Evolutionary conservation across 2,113 vertebrate species (phyloP), one percentile per base, ranked within the genome.

Genomic region (Trogon surrucura): DNA sequence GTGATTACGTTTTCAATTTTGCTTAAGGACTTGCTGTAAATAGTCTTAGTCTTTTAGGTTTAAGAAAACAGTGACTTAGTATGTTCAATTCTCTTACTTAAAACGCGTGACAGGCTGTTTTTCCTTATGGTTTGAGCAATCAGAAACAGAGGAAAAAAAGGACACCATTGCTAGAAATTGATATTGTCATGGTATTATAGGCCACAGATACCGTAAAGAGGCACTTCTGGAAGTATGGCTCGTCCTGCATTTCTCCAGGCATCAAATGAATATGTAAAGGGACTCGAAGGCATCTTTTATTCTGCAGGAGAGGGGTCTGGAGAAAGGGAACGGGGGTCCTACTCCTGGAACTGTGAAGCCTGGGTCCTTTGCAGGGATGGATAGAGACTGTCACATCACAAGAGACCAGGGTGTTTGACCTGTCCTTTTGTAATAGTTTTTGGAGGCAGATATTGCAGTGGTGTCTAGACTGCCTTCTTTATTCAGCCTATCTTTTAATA

Each of bases 121-220:
- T 80, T 86, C 23, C 21, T 83, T 64, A 60, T 74, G 44, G 4
- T 56, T 73, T 18, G 56, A 44, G 30, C 17, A 66, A 6, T 19
- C 53, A 34, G 27, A 27, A 54, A 45, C 22, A 54, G 30, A 9
- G 17, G 10, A 27, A 27, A 41, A 41, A 64, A 75, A 47, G 30
- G 30, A 38, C 15, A 25, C 5, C 4, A 6, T 3, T 0, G 0
- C 4, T 26, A 80, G 44, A 41, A 67, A 64, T 5, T 4, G 4
- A 45, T 81, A 8, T 13, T 74, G 62, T 26, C 27, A 45, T 8
- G 18, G 16, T 21, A 2, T 29, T 66, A 0, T 3, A 16, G 7
- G 16, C 16, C 3, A 1, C 1, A 8, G 13, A 20, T 19, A 15
- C 34, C 38, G 10, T 12, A 27, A 62, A 44, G 73, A 65, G 25